Conservation (phyloP, 1,140 invertebrate genomes). For the Myzus persicae region DNA sequence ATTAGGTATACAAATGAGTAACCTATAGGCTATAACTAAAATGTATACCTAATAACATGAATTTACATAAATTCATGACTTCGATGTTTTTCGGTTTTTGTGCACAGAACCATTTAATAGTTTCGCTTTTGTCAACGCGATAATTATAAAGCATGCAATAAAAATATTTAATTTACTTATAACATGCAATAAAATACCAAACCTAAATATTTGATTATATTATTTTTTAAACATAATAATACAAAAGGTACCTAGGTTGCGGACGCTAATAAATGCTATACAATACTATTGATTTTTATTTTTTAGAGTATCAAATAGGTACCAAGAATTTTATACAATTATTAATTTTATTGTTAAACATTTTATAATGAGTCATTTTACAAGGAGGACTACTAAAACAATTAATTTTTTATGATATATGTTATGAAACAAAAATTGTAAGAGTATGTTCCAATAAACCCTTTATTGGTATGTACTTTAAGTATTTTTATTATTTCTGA, state of each 20-base stretch:
- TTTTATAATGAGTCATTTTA: neutral
- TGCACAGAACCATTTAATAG: neutral
- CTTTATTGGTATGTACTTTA: no score
- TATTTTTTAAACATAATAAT: neutral
- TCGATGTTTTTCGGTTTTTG: neutral
- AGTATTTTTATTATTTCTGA: no score
- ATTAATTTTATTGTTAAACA: neutral
- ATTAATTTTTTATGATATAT: no score
- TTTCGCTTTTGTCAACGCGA: neutral
- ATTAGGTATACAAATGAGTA: neutral
- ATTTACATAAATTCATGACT: neutral
- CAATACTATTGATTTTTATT: neutral
- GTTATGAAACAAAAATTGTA: no score
- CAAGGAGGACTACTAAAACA: neutral
- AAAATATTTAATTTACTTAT: neutral
- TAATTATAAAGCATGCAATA: conserved; percentile 11
- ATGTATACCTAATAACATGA: neutral
- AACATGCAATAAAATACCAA: conserved; percentile 2
- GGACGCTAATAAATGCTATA: neutral
- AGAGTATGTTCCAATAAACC: no score
- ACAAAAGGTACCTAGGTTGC: neutral
- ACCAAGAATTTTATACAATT: neutral
- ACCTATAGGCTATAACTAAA: neutral
- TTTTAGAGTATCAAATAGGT: neutral
- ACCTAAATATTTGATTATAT: neutral